Base-by-base conservation (phyloP, 2,888 invertebrate species). In the Melipona bicolor region DNA sequence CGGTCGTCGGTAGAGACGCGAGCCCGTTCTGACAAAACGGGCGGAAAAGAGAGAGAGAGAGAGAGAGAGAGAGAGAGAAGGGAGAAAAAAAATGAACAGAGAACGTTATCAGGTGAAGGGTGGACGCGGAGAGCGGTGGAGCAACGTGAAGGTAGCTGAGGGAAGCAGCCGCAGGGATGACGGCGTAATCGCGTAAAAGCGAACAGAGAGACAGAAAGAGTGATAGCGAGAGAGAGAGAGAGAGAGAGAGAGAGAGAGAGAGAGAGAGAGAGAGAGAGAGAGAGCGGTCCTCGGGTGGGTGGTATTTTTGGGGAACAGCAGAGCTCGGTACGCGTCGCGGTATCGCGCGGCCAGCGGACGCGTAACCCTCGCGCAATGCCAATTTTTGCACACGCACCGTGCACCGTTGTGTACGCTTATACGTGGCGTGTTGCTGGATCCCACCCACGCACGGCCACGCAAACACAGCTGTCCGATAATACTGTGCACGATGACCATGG, bases 401-500 rank as follows among this genome's bases (percentile, higher is more conserved):
- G 43, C 43, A 52, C 54, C 77, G 32, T 75, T 69, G 72, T 81
- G 79, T 77, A 73, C 62, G 79, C 24, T 32, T 50, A 24, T 59
- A 56, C 69, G 43, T 15, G 43, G 43, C 52, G 54, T 86, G 83
- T 27, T 81, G 82, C 76, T 77, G 87, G 82, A 79, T 84, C 88
- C 85, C 89, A 85, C 89, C 85, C 91, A 82, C 86, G 80, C 86
- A 87, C 86, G 80, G 83, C 69, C 87, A 85, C 85, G 79, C 87
- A 78, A 83, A 86, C 88, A 84, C 88, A 87, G 49, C 72, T 84
- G 81, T 64, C 90, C 91, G 91, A 92, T 92, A 92, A 92, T 92
- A 89, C 90, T 85, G 77, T 77, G 89, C 88, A 90, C 91, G 91
- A 92, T 92, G 91, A 91, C 92, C 91, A 92, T 92, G 92, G 91